These are phyloP conservation scores for Platorchestia sp. DNA, from an alignment of 1,140 invertebrate genomes.

Conservation along the genomic window DNA sequence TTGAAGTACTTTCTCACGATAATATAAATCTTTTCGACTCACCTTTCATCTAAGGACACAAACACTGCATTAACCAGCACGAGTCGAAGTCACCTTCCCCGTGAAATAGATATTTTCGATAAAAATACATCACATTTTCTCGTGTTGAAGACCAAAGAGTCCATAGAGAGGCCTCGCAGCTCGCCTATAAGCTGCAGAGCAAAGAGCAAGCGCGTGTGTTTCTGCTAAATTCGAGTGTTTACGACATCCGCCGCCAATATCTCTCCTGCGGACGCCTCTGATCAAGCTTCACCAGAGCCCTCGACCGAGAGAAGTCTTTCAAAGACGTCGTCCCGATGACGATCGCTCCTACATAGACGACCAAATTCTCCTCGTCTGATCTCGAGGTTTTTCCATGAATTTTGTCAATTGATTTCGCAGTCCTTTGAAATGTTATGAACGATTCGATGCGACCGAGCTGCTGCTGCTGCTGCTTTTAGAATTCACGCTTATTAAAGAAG, in stretches of 20 bases:
- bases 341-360: neutral
- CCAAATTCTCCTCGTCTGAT: neutral
- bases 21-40: too few relatives aligned
- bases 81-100: neutral
- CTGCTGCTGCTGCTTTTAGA: neutral
- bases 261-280: neutral
- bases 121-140: neutral
- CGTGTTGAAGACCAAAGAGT: neutral
- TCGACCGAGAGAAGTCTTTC: conserved; percentile 1
- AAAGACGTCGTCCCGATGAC: neutral
- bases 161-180: conserved; percentile 2
- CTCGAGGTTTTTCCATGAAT: neutral
- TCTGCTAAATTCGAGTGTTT: conserved; percentile 21
- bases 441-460: neutral
- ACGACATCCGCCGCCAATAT: conserved; percentile 27
- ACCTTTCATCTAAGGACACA: neutral
- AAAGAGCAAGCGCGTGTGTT: conserved; percentile 10
- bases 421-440: conserved; percentile 1
- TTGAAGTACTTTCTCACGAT: too few relatives aligned
- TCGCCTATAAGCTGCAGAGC: neutral
- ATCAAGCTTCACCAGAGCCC: neutral
- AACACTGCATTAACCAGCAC: neutral
- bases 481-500: neutral
- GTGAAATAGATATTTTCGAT: neutral
- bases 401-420: neutral